Evolutionary conservation across 2,888 invertebrate genomes (phyloP).

Genomic region (Xylophagus ater): DNA sequence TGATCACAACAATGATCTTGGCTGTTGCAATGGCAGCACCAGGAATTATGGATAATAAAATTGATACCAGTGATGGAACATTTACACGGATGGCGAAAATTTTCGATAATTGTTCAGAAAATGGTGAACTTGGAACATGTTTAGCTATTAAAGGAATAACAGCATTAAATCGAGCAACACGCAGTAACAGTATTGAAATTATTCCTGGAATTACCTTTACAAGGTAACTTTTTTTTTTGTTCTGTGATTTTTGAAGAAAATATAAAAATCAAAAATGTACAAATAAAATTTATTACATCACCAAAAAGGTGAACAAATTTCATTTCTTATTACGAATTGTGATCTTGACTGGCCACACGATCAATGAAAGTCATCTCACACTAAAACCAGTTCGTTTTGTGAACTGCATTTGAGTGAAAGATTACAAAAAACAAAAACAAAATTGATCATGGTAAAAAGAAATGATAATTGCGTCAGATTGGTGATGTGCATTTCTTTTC

Average conservation of each 20-base stretch:
- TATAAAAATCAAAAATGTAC: no score
- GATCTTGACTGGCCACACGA: no score
- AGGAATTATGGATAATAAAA: constrained; percentile 19
- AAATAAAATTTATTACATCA: no score
- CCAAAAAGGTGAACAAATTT: no score
- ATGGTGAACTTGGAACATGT: constrained; percentile 44
- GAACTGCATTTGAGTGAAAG: no score
- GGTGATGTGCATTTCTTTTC: no score
- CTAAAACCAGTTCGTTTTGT: no score
- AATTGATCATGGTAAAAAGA: no score
- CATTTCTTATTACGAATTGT: no score
- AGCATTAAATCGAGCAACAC: constrained; percentile 45
- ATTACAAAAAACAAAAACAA: no score
- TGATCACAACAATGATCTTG: constrained; percentile 29
- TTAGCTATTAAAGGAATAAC: constrained; percentile 47
- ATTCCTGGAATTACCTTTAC: constrained; percentile 48
- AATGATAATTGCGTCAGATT: no score
- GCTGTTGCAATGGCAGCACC: constrained; percentile 33
- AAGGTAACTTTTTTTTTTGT: constrained; percentile 36
- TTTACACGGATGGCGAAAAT: constrained; percentile 34
- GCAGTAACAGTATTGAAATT: constrained; percentile 45
- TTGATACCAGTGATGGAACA: constrained; percentile 24
- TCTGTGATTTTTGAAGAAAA: constrained; percentile 1
- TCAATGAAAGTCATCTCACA: no score
- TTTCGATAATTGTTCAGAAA: constrained; percentile 37